phyloP scores from a whole-genome alignment of 2,888 invertebrate genomes.

The Nymphalis polychloros region DNA sequence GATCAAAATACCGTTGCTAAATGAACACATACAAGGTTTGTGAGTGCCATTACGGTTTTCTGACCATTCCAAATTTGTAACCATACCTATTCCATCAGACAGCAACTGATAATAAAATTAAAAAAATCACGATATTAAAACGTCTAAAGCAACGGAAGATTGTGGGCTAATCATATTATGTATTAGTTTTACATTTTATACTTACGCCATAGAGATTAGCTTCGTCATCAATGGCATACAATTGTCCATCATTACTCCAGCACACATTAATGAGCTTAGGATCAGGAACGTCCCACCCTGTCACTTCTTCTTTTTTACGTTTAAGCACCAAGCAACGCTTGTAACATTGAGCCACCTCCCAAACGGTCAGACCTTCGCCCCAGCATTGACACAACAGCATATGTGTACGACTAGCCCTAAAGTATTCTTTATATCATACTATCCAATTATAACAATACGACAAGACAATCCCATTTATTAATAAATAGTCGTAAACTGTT shows the following conservation, averaged over 20 bases:
- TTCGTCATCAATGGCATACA: constrained; percentile 64
- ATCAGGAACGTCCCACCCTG: constrained; percentile 59
- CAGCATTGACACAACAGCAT: constrained; percentile 70
- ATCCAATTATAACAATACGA: too few relatives aligned
- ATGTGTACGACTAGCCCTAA: constrained; percentile 67
- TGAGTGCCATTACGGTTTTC: constrained; percentile 49
- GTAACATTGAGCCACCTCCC: constrained; percentile 75
- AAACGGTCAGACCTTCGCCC: constrained; percentile 68
- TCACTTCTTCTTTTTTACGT: constrained; percentile 55
- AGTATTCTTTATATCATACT: background rate
- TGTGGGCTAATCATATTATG: background rate
- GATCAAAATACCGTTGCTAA: constrained; percentile 64
- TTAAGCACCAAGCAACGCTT: constrained; percentile 64
- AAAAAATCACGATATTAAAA: background rate
- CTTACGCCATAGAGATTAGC: constrained; percentile 67
- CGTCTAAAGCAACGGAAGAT: background rate
- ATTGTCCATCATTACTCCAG: constrained; percentile 68
- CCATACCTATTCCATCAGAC: constrained; percentile 71
- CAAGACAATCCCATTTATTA: too few relatives aligned
- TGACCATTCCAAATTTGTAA: constrained; percentile 64
- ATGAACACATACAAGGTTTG: constrained; percentile 60
- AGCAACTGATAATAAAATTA: constrained; percentile 51
- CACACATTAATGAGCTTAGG: constrained; percentile 58
- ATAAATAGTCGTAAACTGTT: too few relatives aligned
- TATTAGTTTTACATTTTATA: constrained; percentile 19